Base-by-base conservation (phyloP, 2,888 invertebrate species). In the Yponomeuta plumbellus region DNA sequence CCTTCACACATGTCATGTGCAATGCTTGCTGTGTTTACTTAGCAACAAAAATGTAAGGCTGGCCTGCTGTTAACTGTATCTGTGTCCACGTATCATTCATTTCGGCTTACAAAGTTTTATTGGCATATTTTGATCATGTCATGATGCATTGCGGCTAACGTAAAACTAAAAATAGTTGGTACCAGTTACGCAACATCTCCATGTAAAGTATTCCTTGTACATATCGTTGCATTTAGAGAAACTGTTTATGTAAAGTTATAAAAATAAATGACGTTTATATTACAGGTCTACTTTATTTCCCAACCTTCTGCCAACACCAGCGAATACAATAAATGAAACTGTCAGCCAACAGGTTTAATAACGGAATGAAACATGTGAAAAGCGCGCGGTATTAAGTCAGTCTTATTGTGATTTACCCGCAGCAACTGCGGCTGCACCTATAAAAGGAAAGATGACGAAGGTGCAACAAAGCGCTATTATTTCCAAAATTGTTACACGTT, bases 231-330 rank as follows among this genome's bases (percentile, higher is more conserved):
- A 77, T 78, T 80, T 86, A 89, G 86, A 63, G 34, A 52, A 63
- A 44, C 74, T 83, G 84, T 86, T 86, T 79, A 81, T 83, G 83
- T 86, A 83, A 82, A 80, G 76, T 81, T 83, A 80, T 73, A 76
- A 85, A 84, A 85, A 84, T 88, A 88, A 88, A 88, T 74, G 73
- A 81, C 26, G 62, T 34, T 59, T 62, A 62, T 34, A 62, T 59
- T 22, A 59, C 59, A 59, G 22, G 8, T 21, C 22, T 23, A 52
- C 3, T 52, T 52, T 52, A 52, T 52, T 52, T 17, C 2, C 44
- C 44, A 17, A 17, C 44, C 17, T 44, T 13, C 11, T 52, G 17
- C 5, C 17, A 17, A 52, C 44, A 52, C 44, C 17, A 17, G 44
- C 44, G 13, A 17, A 13, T 17, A 52, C 17, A 13, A 13, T 17